Evolutionary conservation across 1,140 invertebrate genomes (phyloP).

Genomic region (Drosophila burlai): DNA sequence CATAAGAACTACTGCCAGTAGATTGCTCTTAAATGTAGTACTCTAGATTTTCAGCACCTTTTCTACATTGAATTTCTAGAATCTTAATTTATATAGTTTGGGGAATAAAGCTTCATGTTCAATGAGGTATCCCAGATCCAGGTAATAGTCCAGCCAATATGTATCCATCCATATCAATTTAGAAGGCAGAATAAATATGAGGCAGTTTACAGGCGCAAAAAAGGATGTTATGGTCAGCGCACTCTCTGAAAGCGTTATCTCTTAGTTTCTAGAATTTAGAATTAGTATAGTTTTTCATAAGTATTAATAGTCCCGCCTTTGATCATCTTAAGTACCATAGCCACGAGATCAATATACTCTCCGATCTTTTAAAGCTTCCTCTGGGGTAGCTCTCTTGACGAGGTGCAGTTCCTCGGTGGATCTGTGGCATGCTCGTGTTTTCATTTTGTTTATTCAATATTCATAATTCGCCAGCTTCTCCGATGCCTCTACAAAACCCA

Average conservation of each 20-base stretch:
- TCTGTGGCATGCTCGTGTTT: slow-evolving; percentile 3
- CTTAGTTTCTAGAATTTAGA: too few relatives aligned
- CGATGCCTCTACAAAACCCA: neutral
- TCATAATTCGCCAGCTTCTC: slow-evolving; percentile 22
- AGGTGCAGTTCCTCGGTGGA: slow-evolving; percentile 7
- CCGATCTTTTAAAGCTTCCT: neutral
- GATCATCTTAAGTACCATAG: neutral
- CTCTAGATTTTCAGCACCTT: neutral
- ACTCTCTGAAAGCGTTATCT: neutral
- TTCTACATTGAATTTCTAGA: neutral
- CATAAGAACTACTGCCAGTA: neutral
- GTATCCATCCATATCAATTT: neutral
- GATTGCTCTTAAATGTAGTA: neutral
- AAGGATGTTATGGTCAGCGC: neutral
- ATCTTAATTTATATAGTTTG: too few relatives aligned
- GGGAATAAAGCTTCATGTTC: too few relatives aligned
- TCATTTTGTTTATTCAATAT: slow-evolving; percentile 29
- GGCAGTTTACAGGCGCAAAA: too few relatives aligned
- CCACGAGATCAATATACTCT: neutral
- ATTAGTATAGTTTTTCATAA: neutral
- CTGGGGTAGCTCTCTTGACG: slow-evolving; percentile 3
- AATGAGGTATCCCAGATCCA: neutral
- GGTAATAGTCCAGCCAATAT: neutral
- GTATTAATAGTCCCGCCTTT: neutral
- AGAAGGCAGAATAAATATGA: neutral